phyloP scores from a whole-genome alignment of 1,140 invertebrate genomes.

The Pissodes strobi region DNA sequence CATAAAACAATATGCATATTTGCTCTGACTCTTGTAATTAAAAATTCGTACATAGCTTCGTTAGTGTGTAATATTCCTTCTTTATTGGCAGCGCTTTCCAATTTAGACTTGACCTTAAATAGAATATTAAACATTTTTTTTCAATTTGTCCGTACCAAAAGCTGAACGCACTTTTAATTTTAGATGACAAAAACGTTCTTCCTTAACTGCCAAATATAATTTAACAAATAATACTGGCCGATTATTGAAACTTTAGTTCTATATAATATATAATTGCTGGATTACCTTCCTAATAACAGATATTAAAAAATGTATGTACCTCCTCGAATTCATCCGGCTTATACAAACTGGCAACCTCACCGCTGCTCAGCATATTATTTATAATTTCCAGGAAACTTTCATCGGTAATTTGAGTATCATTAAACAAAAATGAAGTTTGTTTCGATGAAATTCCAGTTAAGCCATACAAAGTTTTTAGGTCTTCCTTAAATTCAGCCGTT shows the following conservation, averaged over 20 bases:
- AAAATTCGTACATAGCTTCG: slow-evolving; percentile 71
- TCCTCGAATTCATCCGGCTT: slow-evolving; percentile 85
- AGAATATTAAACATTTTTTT: too few species aligned
- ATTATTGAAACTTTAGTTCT: too few species aligned
- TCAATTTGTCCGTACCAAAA: too few species aligned
- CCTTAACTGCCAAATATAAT: too few species aligned
- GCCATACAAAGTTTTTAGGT: slow-evolving; percentile 77
- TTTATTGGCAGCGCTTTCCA: slow-evolving; percentile 69
- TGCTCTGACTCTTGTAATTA: slow-evolving; percentile 74
- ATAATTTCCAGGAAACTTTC: slow-evolving; percentile 86
- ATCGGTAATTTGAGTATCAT: slow-evolving; percentile 79
- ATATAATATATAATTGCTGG: slow-evolving; percentile 59
- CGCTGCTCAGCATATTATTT: slow-evolving; percentile 84
- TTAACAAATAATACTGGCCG: too few species aligned
- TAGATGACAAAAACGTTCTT: too few species aligned
- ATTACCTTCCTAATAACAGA: too few species aligned
- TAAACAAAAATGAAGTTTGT: slow-evolving; percentile 78
- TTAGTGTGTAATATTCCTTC: slow-evolving; percentile 67
- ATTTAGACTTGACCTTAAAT: slow-evolving; percentile 68
- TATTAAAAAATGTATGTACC: slow-evolving; percentile 63
- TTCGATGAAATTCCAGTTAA: slow-evolving; percentile 75
- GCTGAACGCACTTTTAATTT: too few species aligned
- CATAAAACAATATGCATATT: slow-evolving; percentile 83
- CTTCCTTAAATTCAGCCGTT: slow-evolving; percentile 78
- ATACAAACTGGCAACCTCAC: slow-evolving; percentile 82